phyloP scores from a whole-genome alignment of 2,113 vertebrate genomes.

The Lasiurus borealis region DNA sequence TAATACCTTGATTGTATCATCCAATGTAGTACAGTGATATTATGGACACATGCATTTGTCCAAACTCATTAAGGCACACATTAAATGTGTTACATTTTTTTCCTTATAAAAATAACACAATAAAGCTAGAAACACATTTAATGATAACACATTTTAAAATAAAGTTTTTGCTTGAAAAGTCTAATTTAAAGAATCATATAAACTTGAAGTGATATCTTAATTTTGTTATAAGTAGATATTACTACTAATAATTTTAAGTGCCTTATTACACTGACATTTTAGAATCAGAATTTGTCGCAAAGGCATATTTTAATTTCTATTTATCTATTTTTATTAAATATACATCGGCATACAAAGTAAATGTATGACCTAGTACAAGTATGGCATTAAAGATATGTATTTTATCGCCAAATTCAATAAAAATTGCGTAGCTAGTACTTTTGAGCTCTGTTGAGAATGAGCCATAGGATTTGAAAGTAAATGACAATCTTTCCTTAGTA shows the following conservation, averaged over 20 bases:
- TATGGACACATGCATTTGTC: not conserved
- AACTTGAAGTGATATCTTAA: not conserved
- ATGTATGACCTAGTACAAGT: not conserved
- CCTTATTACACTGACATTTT: not conserved
- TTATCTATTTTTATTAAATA: not conserved
- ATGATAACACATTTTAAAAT: not conserved
- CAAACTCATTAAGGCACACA: not conserved
- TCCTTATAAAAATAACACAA: not conserved
- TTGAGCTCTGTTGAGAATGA: slow-evolving; percentile 45
- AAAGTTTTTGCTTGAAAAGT: not conserved
- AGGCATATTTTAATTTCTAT: not conserved
- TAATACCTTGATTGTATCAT: not conserved
- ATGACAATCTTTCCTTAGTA: slow-evolving; percentile 70
- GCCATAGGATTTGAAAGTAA: slow-evolving; percentile 63
- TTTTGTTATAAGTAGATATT: not conserved
- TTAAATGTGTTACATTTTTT: not conserved
- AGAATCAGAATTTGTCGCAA: not conserved
- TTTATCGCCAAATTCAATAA: slow-evolving; percentile 32
- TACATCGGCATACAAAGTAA: slow-evolving; percentile 18
- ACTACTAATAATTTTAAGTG: not conserved
- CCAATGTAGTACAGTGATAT: not conserved
- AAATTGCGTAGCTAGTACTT: not conserved
- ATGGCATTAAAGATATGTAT: not conserved
- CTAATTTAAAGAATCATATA: not conserved
- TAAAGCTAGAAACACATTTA: not conserved